Evolutionary conservation across 1,140 invertebrate species (phyloP).

Genomic region (Alviniconcha marisindica): DNA sequence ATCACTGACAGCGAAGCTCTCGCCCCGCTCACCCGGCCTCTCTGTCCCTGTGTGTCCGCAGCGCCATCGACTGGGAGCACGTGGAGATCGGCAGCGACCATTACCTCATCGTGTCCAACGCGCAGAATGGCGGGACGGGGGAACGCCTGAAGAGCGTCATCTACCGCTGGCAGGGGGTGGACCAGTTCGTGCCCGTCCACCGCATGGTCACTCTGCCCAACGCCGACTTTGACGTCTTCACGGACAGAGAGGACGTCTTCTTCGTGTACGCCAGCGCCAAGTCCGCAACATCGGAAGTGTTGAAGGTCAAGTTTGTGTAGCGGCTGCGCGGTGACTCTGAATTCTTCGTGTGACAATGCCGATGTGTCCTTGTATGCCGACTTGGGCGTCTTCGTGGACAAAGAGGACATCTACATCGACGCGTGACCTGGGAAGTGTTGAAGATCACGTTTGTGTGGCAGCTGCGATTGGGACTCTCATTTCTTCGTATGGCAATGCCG

Average conservation of each 20-base stretch:
- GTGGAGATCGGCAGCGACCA: conserved; percentile 68
- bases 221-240: conserved; percentile 72
- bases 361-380: no score
- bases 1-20: no score
- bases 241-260: conserved; percentile 58
- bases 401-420: no score
- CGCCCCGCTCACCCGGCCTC: no score
- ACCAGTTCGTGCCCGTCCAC: conserved; percentile 72
- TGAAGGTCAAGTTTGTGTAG: conserved; percentile 63
- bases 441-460: no score
- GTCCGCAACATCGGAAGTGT: conserved; percentile 63
- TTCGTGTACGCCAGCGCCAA: conserved; percentile 71
- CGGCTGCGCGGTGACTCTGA: no score
- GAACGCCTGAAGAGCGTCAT: conserved; percentile 61
- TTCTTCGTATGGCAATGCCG: no score
- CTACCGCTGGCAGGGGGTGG: conserved; percentile 73
- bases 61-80: conserved; percentile 74
- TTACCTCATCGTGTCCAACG: conserved; percentile 72
- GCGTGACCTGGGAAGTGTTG: no score
- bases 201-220: conserved; percentile 64
- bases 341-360: no score
- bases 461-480: no score
- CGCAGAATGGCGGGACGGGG: conserved; percentile 62
- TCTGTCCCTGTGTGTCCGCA: conserved; percentile 54
- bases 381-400: not conserved